Percentiles rank a stretch among this genome's conserved stretches.
These are phyloP conservation scores for Agrochola lychnidis DNA, from an alignment of 2,888 invertebrate species.

Conservation along the genomic window DNA sequence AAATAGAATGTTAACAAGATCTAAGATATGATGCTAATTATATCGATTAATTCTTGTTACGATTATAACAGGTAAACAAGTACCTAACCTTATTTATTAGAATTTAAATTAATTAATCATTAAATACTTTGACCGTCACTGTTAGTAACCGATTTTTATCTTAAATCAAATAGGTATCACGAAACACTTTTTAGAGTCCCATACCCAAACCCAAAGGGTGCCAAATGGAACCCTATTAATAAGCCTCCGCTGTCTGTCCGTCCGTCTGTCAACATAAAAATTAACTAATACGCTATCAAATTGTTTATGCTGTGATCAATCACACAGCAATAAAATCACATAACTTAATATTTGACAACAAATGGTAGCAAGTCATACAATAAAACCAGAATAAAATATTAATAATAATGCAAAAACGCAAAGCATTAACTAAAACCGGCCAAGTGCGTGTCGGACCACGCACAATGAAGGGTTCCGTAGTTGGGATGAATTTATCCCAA, in stretches of 20 bases:
- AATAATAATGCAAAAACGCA: not conserved
- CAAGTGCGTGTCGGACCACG: too few species aligned
- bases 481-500: too few species aligned
- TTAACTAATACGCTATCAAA: not conserved
- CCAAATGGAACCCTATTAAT: too few species aligned
- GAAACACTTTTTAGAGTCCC: not conserved
- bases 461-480: too few species aligned
- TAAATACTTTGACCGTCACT: slow-evolving; percentile 6
- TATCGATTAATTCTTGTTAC: slow-evolving; percentile 14
- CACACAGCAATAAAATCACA: not conserved
- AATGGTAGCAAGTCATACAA: not conserved
- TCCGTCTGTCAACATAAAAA: not conserved
- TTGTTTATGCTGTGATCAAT: not conserved
- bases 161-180: not conserved
- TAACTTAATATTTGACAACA: not conserved
- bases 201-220: too few species aligned
- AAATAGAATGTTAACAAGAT: slow-evolving; percentile 29
- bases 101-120: slow-evolving; percentile 24
- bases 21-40: slow-evolving; percentile 22
- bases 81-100: not conserved
- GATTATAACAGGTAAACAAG: not conserved
- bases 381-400: not conserved
- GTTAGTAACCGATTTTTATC: not conserved
- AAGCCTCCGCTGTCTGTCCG: too few species aligned
- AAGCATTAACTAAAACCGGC: not conserved